A percentile compares a stretch with the other conserved stretches of the same genome.
Evolutionary conservation across 2,797 vertebrate species (phyloP).

Genomic region (Anolis apletophallus): DNA sequence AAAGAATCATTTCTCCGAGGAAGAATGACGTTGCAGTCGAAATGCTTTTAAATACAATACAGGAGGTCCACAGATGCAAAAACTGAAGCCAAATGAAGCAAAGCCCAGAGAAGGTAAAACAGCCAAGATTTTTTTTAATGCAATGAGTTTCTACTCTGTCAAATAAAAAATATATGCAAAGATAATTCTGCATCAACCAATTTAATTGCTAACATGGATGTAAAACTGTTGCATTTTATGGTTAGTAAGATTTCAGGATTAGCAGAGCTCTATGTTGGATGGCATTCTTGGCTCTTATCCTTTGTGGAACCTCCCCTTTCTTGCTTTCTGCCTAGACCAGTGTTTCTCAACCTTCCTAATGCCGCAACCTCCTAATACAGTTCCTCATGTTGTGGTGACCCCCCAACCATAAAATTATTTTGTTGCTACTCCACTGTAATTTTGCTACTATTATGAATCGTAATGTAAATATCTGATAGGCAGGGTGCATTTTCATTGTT

Average conservation of each 20-base stretch:
- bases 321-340: background rate
- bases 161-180: background rate
- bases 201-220: background rate
- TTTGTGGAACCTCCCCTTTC: background rate
- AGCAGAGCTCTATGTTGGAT: background rate
- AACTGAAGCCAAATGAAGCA: constrained; percentile 7
- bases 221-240: background rate
- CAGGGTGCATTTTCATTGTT: too few relatives aligned
- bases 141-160: background rate
- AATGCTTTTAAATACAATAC: constrained; percentile 60
- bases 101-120: background rate
- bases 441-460: too few relatives aligned
- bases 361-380: too few relatives aligned
- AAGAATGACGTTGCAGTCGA: constrained; percentile 63
- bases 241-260: background rate
- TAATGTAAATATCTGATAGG: too few relatives aligned
- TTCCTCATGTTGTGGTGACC: too few relatives aligned
- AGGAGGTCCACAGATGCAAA: constrained; percentile 47
- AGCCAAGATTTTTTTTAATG: background rate
- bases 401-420: too few relatives aligned
- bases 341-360: too few relatives aligned
- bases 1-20: constrained; percentile 63
- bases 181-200: background rate
- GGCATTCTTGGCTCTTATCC: background rate
- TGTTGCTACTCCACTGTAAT: too few relatives aligned